phyloP scores from a whole-genome alignment of 53 echinoderm and acorn worm genomes.

The Temnopleurus reevesii region DNA sequence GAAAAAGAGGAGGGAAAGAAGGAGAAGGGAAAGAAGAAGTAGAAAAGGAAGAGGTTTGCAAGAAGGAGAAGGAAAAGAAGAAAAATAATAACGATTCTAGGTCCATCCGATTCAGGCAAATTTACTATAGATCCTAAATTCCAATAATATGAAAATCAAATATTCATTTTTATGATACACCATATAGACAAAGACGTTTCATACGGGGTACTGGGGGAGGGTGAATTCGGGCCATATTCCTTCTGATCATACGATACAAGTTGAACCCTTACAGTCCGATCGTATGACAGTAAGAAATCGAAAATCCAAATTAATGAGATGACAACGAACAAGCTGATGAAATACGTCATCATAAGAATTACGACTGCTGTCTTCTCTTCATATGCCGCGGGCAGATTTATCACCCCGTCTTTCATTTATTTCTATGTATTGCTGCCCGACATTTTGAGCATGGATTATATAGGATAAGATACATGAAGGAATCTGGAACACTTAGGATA shows the following conservation, averaged over 20 bases:
- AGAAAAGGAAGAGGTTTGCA: too few relatives aligned
- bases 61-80: too few relatives aligned
- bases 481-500: too few relatives aligned
- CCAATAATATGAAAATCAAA: too few relatives aligned
- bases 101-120: too few relatives aligned
- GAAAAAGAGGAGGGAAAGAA: too few relatives aligned
- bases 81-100: too few relatives aligned
- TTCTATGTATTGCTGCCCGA: too few relatives aligned
- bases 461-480: too few relatives aligned
- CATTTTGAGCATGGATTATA: too few relatives aligned
- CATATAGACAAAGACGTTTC: neutral
- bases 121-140: too few relatives aligned
- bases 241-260: neutral
- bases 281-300: conserved; percentile 8
- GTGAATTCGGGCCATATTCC: neutral
- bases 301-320: conserved; percentile 49
- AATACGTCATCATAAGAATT: conserved; percentile 31
- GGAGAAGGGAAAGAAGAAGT: too few relatives aligned
- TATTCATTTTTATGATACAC: neutral
- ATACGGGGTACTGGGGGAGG: neutral
- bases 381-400: conserved; percentile 25
- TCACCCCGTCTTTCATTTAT: conserved; percentile 17
- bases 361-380: neutral
- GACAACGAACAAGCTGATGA: conserved; percentile 1
- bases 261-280: neutral